Base-by-base conservation (phyloP, 2,888 invertebrate genomes). In the Synergus laeviventris region DNA sequence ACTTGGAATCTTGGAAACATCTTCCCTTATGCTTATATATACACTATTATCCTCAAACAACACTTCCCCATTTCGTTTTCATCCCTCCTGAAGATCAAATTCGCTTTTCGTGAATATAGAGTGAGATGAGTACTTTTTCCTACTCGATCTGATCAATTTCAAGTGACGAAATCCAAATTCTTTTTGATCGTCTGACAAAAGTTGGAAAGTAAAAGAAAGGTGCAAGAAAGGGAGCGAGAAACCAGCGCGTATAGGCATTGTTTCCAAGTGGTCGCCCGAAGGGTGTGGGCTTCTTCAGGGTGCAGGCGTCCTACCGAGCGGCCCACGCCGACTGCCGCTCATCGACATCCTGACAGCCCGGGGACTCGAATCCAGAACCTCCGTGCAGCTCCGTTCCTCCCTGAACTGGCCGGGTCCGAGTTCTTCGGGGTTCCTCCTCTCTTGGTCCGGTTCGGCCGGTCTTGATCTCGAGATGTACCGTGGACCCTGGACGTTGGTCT, bases 231-330 rank as follows among this genome's bases (percentile, higher is more conserved):
- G 36, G 49, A 70, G 70, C 49, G n/a, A 36, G 76, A 76, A 78
- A 64, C 66, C n/a, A 38, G 62, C 56, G 60, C 59, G 73, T 56
- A 60, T 42, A 74, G 82, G 86, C 85, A 87, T 87, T 87, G 86
- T 86, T 86, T 82, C 83, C 81, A 78, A 82, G 77, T 79, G 81
- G 83, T 86, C 87, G 89, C 87, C 90, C 86, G 86, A 85, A 87
- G 89, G 87, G 86, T 83, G 85, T 84, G 85, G 84, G 89, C 90
- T 89, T 89, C 89, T 90, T 90, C 90, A 90, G 90, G 89, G 89
- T 90, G 89, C 86, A 82, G 86, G 86, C 83, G 87, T 89, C 89
- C 90, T 90, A 90, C 90, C 86, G 89, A 85, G 88, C 90, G 87
- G 88, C 90, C 90, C 89, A 89, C 90, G 89, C 89, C 86, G 86